Evolutionary conservation across 2,888 invertebrate species (phyloP).

Genomic region (Ganaspis brasiliensis): DNA sequence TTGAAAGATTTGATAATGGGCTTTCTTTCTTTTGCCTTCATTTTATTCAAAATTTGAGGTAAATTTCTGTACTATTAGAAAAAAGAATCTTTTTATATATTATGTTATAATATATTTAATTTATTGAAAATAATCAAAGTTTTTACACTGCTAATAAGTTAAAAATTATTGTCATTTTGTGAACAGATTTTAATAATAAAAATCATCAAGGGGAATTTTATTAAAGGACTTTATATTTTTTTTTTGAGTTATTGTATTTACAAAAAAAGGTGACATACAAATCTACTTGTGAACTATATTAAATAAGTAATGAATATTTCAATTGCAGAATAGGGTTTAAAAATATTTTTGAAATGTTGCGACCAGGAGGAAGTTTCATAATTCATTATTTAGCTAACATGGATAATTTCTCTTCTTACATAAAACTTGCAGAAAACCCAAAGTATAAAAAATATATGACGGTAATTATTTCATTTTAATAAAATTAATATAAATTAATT

Average conservation of each 20-base stretch:
- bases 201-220: too few relatives aligned
- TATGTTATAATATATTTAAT: too few relatives aligned
- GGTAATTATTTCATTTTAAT: slow-evolving; percentile 73
- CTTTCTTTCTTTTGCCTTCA: slow-evolving; percentile 14
- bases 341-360: slow-evolving; percentile 85
- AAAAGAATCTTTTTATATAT: too few relatives aligned
- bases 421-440: slow-evolving; percentile 82
- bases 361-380: slow-evolving; percentile 86
- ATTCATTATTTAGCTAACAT: slow-evolving; percentile 82
- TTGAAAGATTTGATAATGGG: slow-evolving; percentile 23
- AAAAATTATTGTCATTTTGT: too few relatives aligned
- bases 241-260: too few relatives aligned
- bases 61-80: neutral
- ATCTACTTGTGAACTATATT: too few relatives aligned
- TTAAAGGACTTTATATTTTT: too few relatives aligned
- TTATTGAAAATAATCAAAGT: too few relatives aligned
- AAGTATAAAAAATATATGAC: slow-evolving; percentile 86
- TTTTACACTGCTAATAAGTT: too few relatives aligned
- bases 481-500: neutral
- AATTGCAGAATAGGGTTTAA: slow-evolving; percentile 83
- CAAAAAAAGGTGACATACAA: too few relatives aligned
- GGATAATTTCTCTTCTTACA: slow-evolving; percentile 86
- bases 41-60: neutral
- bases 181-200: too few relatives aligned
- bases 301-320: neutral